phyloP scores from a whole-genome alignment of 2,113 vertebrate genomes.

The Sebastes fasciatus region DNA sequence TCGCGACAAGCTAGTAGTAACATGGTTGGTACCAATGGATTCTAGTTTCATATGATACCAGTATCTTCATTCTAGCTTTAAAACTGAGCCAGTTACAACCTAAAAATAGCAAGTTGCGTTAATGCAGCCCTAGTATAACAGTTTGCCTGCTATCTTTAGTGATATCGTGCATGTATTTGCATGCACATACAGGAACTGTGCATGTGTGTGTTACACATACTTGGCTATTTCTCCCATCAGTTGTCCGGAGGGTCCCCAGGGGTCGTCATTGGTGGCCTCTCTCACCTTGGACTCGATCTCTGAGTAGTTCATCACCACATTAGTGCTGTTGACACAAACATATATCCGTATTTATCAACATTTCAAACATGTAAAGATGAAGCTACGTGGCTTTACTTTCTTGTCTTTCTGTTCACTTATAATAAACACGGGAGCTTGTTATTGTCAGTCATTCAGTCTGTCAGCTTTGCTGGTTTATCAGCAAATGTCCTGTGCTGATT shows the following conservation, averaged over 20 bases:
- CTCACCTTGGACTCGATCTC: constrained; percentile 99
- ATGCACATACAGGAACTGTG: neutral
- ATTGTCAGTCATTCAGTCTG: neutral
- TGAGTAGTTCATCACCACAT: constrained; percentile 99
- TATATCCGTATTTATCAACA: neutral
- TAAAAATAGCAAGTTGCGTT: too few relatives aligned
- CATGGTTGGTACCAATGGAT: too few relatives aligned
- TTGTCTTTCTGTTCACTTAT: neutral
- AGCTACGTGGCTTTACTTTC: neutral
- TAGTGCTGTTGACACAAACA: constrained; percentile 87
- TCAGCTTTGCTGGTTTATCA: neutral
- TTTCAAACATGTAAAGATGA: neutral
- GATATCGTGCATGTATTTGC: neutral
- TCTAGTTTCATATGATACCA: too few relatives aligned
- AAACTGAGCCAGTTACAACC: too few relatives aligned
- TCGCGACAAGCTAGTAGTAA: too few relatives aligned
- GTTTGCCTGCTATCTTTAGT: neutral
- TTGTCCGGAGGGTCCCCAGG: constrained; percentile 98
- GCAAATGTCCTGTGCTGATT: neutral
- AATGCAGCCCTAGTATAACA: neutral
- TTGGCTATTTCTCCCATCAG: constrained; percentile 99
- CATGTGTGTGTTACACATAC: constrained; percentile 65
- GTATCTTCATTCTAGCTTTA: too few relatives aligned
- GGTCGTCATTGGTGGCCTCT: constrained; percentile 99
- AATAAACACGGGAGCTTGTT: neutral